Base-by-base conservation (phyloP, 2,888 invertebrate genomes). In the Pseudococcus longispinus region DNA sequence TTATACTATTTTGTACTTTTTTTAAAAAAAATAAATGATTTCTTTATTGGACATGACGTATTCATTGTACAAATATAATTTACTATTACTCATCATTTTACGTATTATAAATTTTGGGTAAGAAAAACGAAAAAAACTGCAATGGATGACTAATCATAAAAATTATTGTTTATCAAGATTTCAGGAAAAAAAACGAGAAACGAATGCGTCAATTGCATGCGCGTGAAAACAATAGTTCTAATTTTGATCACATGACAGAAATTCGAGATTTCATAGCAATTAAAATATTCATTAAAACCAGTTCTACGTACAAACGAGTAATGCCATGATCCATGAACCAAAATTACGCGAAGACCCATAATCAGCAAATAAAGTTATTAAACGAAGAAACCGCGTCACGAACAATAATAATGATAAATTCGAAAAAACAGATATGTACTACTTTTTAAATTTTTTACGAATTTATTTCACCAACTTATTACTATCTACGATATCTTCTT, bases 141-240 rank as follows among this genome's bases (percentile, higher is more conserved):
- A 84, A 84, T 37, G 37, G 37, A 46, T 46, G 46, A 80, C 23
- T 29, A 84, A 84, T 84, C 46, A 11, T 60, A 77, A 23, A 80
- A 83, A 84, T 9, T 87, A 46, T 46, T 46, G 46, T 15, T 15
- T 46, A 46, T 11, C 15, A 15, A 46, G 15, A 46, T 46, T 46
- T 46, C 13, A 46, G 46, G 46, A 46, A 46, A 46, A 13, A 46
- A 46, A 46, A 5, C 15, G 13, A 46, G 46, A 46, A 37, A 46
- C 13, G 11, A 15, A 46, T 46, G 15, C 46, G 46, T 46, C 46
- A 11, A 46, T 46, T 8, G 13, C 15, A 46, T 46, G 15, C 46
- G 46, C 46, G 15, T 46, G 13, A 13, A 11, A 46, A 46, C 3
- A 3, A 15, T 2, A 46, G 46, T 13, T 46, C 13, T 1, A 2